Base-by-base conservation (phyloP, 1,140 invertebrate species). In the Nasonia giraulti region DNA sequence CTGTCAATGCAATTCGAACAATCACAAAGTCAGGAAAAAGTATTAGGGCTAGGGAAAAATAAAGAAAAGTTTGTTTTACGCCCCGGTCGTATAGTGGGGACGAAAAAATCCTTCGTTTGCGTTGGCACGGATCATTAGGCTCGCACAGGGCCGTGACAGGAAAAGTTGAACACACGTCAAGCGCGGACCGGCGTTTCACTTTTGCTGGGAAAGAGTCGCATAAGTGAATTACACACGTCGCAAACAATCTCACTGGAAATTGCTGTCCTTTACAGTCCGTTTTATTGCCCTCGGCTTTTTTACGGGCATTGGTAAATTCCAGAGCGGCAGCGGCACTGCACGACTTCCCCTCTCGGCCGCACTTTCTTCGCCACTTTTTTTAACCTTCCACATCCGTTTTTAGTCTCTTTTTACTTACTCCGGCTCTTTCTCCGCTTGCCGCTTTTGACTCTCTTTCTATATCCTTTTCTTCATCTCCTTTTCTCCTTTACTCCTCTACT, bases 211-310 rank as follows among this genome's bases (percentile, higher is more conserved):
- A 23, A 33, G 73, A 62, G 71, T 87, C 85, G 85, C 85, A 87
- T 86, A 87, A 88, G 87, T 87, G 87, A 88, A 88, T 87, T 86
- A 86, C 85, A 85, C 80, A 85, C 85, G 86, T 88, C 87, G 73
- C 86, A 87, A 88, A 87, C 85, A 88, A 87, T 87, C 77, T 82
- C 79, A 79, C 75, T 76, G 44, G 84, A 83, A 87, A 88, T 87
- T 87, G 86, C 84, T 85, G 82, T 84, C 73, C 85, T 88, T 87
- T 87, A 88, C 84, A 86, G 83, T 86, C 87, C 83, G 86, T 78
- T 87, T 88, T 87, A 88, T 83, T 82, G 47, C 80, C 80, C 80
- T 79, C 83, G 5, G 33, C 84, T 85, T 87, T 88, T 89, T 89
- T 89, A 87, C 85, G 85, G 55, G 73, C 87, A 88, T 87, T 85